Base-by-base conservation (phyloP, 2,797 vertebrate genomes). In the Microchirus variegatus region DNA sequence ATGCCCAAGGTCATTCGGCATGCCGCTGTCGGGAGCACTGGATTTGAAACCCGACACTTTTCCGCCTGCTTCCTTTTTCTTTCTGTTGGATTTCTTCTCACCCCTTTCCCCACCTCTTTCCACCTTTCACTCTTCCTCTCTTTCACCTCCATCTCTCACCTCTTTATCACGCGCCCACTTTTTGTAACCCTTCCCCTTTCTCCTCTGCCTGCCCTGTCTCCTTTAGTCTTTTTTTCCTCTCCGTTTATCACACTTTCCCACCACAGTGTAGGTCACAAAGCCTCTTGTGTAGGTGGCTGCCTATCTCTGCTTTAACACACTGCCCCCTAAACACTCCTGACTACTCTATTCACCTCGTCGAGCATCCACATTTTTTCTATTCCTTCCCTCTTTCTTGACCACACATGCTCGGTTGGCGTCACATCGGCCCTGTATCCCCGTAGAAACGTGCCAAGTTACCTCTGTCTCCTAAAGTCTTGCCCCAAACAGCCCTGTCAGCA, bases 1-100 rank as follows among this genome's bases (percentile, higher is more conserved):
- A 80, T 82, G 88, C 89, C 90, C 93, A 93, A 94, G 93, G 93
- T 93, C 92, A 93, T 91, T 86, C 91, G 90, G 90, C 89, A 74
- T 78, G 75, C 85, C 80, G 77, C 81, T 88, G 87, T 91, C 74
- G 42, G 82, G 78, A 90, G 84, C 69, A 16, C 85, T 87, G 84
- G 83, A 87, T 92, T 89, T 92, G 87, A 92, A 92, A 93, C 86
- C 85, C 74, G 84, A 90, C 80, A 75, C 87, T 81, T 85, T 76
- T 63, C 59, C n/a, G 22, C 63, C 67, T 12, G 38, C 73, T 69
- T 82, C 74, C 42, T 77, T 59, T 71, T 79, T 63, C 66, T 43
- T 73, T 73, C 73, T 84, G 67, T 54, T 14, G 49, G 17, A 62
- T 79, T 75, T 68, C 55, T 68, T 46, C 31, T 42, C 59, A 62